Evolutionary conservation across 2,797 vertebrate genomes (phyloP).

Genomic region (Gephyroberyx darwinii): DNA sequence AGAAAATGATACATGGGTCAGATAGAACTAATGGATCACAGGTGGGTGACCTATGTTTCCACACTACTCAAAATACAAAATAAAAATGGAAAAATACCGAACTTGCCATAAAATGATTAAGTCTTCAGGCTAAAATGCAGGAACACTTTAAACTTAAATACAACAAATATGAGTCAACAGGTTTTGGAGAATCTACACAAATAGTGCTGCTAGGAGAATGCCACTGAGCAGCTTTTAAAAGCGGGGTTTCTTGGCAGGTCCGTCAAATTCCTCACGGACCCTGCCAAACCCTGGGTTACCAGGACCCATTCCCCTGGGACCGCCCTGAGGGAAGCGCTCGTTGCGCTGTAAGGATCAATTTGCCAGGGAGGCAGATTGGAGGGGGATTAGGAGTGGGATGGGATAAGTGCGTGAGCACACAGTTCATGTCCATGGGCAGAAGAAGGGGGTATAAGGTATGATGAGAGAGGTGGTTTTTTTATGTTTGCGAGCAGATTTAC

Average conservation of each 20-base stretch:
- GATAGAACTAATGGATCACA: slow-evolving; percentile 72
- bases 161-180: slow-evolving; percentile 75
- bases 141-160: slow-evolving; percentile 88
- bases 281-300: slow-evolving; percentile 90
- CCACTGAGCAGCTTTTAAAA: slow-evolving; percentile 85
- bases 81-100: slow-evolving; percentile 74
- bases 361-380: slow-evolving; percentile 53
- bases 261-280: slow-evolving; percentile 99
- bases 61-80: slow-evolving; percentile 81
- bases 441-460: slow-evolving; percentile 37
- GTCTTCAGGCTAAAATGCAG: slow-evolving; percentile 93
- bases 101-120: slow-evolving; percentile 77
- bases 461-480: slow-evolving; percentile 60
- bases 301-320: slow-evolving; percentile 92
- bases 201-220: slow-evolving; percentile 68
- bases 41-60: slow-evolving; percentile 60
- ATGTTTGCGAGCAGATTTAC: slow-evolving; percentile 71
- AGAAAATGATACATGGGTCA: slow-evolving; percentile 78
- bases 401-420: slow-evolving; percentile 75
- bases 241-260: slow-evolving; percentile 96
- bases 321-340: slow-evolving; percentile 96
- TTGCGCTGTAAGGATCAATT: slow-evolving; percentile 88
- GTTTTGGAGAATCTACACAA: slow-evolving; percentile 76
- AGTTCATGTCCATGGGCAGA: slow-evolving; percentile 80
- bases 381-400: slow-evolving; percentile 75